Evolutionary conservation across 92 coral and sea anemone species (phyloP), one percentile per base, ranked within the genome.

Genomic region (Parazoanthus swiftii): DNA sequence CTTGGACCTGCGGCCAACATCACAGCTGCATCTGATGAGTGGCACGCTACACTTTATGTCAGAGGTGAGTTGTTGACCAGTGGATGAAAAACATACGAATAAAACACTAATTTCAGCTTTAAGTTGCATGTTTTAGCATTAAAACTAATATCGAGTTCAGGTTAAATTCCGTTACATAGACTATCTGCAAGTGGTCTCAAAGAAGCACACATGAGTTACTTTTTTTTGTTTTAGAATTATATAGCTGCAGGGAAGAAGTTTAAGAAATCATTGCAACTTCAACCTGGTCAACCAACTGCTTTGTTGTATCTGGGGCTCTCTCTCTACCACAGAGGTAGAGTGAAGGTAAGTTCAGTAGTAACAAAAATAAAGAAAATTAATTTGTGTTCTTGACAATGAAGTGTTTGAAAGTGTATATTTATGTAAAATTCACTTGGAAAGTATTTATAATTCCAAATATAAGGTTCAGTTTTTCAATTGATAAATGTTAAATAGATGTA

Each of bases 11-110:
- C 88, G 79, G 76, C 98, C 98, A 29, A 91, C 94, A 73, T 90
- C 98, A 37, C 96, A 95, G 90, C 79, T 95, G 80, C 81, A 90
- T 51, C 88, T 95, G 0, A 95, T 95, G 92, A 95, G 95, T 79
- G 98, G 98, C 13, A 95, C 98, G 8, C 85, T 95, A 23, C 92
- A 88, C 21, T 95, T 93, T 56, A 95, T 95, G 98, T 92, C 94
- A 68, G 98, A 95, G 95, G 98, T 92, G 63, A 71, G 89, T 42
- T 29, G 68, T 38, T 29, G 33, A 29, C 33, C 46, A 58, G 42
- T 20, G n/a, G 5, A 18, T 71, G 4, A 35, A 39, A 65, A 26
- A 35, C 26, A 74, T 8, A 74, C 26, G 2, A 67, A 46, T 38
- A 48, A 33, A 63, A 29, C 70, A 38, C 11, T 8, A 33, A 16